Evolutionary conservation across 1,140 invertebrate genomes (phyloP).

Genomic region (Dinoponera quadriceps): DNA sequence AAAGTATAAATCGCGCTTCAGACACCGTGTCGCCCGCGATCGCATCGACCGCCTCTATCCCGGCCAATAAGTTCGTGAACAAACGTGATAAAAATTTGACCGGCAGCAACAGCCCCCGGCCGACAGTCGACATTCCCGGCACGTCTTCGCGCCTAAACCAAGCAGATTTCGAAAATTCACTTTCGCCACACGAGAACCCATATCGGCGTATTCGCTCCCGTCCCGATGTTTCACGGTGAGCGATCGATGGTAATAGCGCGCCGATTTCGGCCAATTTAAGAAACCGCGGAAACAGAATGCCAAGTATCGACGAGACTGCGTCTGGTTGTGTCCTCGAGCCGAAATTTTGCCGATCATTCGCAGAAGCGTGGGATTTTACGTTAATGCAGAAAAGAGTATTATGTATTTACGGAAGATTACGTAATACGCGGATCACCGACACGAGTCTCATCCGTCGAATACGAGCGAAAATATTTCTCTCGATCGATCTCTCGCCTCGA

Average conservation of each 20-base stretch:
- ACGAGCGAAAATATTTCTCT: conserved; percentile 47
- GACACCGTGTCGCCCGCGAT: conserved; percentile 44
- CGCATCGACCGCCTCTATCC: conserved; percentile 64
- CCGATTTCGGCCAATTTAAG: conserved; percentile 4
- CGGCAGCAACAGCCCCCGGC: background rate
- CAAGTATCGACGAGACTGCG: background rate
- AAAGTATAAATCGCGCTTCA: conserved; percentile 46
- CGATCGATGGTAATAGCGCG: background rate
- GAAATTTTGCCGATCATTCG: no score
- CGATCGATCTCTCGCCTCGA: conserved; percentile 6
- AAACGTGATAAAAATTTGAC: conserved; percentile 70
- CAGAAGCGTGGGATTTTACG: no score
- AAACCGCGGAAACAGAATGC: background rate
- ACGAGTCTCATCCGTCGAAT: background rate
- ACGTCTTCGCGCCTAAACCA: conserved; percentile 54
- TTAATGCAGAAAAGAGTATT: no score
- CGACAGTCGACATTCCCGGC: conserved; percentile 42
- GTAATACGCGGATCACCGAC: conserved; percentile 42
- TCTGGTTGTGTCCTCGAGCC: no score
- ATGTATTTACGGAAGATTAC: conserved; percentile 31
- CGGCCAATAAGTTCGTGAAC: conserved; percentile 59
- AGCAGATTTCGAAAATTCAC: conserved; percentile 72
- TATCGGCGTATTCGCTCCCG: conserved; percentile 37
- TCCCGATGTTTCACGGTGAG: conserved; percentile 34
- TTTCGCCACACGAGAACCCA: conserved; percentile 49